Percentiles rank a stretch among this genome's conserved stretches.
Evolutionary conservation across 2,797 vertebrate species (phyloP).

Genomic region (Percopsis omiscomaycus): DNA sequence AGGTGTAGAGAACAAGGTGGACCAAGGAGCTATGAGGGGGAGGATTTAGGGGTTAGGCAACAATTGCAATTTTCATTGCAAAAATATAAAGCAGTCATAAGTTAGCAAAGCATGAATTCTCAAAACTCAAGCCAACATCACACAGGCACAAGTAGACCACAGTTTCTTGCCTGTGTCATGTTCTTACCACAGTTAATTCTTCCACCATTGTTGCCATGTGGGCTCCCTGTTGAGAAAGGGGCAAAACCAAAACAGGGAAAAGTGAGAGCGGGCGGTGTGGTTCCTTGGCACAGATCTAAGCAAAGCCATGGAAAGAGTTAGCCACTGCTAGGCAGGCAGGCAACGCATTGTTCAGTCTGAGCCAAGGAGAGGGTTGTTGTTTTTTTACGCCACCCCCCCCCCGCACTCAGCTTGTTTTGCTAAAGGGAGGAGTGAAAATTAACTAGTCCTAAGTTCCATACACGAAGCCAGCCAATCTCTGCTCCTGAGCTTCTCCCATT

Average conservation of each 20-base stretch:
- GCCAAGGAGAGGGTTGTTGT: constrained; percentile 25
- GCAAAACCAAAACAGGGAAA: constrained; percentile 31
- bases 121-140: constrained; percentile 9
- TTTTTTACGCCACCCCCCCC: constrained; percentile 25
- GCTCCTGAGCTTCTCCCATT: not conserved
- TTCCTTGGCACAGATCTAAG: constrained; percentile 38
- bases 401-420: constrained; percentile 23
- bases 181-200: not conserved
- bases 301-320: constrained; percentile 49
- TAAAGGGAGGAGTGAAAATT: constrained; percentile 27
- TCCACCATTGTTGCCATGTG: constrained; percentile 21
- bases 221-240: constrained; percentile 5
- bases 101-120: constrained; percentile 9
- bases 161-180: constrained; percentile 19
- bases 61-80: too few species aligned
- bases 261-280: constrained; percentile 18
- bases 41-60: too few species aligned
- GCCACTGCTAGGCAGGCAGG: constrained; percentile 32
- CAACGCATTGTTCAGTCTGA: constrained; percentile 28
- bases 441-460: constrained; percentile 23
- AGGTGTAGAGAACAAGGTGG: too few species aligned
- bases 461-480: constrained; percentile 16
- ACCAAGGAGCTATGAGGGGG: too few species aligned
- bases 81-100: constrained; percentile 16
- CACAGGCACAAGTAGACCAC: constrained; percentile 3